Conservation (phyloP, 2,888 invertebrate genomes). For the Acleris cristana region DNA sequence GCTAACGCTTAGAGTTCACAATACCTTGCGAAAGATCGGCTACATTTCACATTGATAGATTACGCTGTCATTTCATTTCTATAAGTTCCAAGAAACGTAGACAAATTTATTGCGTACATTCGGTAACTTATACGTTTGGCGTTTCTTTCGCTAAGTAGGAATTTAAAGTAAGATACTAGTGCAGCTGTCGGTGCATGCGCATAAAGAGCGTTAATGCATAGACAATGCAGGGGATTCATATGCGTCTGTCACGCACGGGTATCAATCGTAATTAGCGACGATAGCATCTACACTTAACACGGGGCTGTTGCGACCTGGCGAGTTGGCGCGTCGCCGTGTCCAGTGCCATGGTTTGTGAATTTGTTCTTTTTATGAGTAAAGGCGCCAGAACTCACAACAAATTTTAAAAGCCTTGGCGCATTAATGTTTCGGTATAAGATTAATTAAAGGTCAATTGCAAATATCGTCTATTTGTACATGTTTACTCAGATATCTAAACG, state of each 20-base stretch:
- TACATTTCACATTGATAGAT: slow-evolving; percentile 14
- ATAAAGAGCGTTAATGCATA: slow-evolving; percentile 13
- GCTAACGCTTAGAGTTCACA: background rate
- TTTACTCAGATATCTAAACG: no score
- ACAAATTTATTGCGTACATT: slow-evolving; percentile 24
- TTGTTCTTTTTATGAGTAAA: no score
- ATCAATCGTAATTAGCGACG: slow-evolving; percentile 33
- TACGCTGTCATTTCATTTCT: slow-evolving; percentile 20
- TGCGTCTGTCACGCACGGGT: slow-evolving; percentile 23
- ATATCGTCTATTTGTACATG: no score
- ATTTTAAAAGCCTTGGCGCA: no score
- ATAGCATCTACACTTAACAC: slow-evolving; percentile 11
- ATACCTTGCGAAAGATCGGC: slow-evolving; percentile 3
- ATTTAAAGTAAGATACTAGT: background rate
- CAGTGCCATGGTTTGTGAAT: no score
- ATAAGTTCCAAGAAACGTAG: slow-evolving; percentile 19
- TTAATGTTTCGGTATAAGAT: no score
- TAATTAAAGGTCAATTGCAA: no score
- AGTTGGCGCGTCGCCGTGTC: background rate
- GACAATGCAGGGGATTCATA: slow-evolving; percentile 24
- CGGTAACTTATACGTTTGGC: slow-evolving; percentile 11
- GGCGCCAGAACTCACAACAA: no score
- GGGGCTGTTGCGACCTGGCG: background rate
- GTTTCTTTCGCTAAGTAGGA: slow-evolving; percentile 1
- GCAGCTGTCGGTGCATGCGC: slow-evolving; percentile 13